phyloP scores from a whole-genome alignment of 2,797 vertebrate genomes.

The Pteropus rufus region DNA sequence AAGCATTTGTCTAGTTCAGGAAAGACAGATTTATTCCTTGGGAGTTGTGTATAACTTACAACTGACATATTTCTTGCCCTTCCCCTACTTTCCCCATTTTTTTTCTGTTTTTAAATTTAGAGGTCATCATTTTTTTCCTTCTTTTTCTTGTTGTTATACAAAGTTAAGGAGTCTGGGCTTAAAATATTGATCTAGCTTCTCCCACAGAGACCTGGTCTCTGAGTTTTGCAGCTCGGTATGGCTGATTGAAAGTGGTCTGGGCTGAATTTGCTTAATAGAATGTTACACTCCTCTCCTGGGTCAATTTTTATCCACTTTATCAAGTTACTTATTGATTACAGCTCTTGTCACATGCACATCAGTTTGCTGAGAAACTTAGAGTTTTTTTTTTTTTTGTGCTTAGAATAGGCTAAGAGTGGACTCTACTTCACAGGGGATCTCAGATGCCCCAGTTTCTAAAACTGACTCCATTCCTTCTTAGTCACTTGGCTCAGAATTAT shows the following conservation, averaged over 20 bases:
- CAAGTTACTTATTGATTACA: constrained; percentile 64
- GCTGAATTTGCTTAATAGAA: constrained; percentile 62
- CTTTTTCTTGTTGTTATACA: constrained; percentile 31
- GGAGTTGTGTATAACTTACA: not conserved
- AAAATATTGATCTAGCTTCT: constrained; percentile 46
- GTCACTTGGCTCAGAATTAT: not conserved
- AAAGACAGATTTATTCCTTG: constrained; percentile 56
- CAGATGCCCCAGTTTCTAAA: not conserved
- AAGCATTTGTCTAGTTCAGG: constrained; percentile 50
- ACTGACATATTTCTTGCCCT: constrained; percentile 53
- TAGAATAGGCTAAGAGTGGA: not conserved
- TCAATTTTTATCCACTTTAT: constrained; percentile 68
- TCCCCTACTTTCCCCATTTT: not conserved
- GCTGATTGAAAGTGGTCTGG: constrained; percentile 47
- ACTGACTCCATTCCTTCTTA: not conserved
- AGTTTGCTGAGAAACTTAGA: constrained; percentile 15
- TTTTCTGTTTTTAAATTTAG: constrained; percentile 64
- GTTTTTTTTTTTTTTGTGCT: constrained; percentile 52
- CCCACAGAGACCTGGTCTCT: constrained; percentile 18
- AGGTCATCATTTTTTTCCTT: not conserved
- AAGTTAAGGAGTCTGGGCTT: constrained; percentile 35
- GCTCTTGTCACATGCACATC: constrained; percentile 39
- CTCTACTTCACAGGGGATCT: not conserved
- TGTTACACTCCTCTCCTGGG: constrained; percentile 35
- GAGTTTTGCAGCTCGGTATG: not conserved